Evolutionary conservation across 2,797 vertebrate genomes (phyloP).

Genomic region (Nyctibius grandis): DNA sequence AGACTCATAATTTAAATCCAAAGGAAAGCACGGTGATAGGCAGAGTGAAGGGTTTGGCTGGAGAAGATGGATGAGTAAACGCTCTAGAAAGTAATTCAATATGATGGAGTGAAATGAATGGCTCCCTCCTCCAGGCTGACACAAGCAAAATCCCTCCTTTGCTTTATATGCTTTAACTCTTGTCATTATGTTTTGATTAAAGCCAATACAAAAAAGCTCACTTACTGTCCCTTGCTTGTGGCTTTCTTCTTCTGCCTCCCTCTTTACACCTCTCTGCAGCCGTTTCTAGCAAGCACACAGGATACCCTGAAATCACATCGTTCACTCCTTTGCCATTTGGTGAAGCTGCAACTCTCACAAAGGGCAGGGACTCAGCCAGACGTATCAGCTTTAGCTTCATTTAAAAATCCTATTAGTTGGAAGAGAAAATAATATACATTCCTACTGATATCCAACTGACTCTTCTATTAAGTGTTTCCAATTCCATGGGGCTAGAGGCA

Average conservation of each 20-base stretch:
- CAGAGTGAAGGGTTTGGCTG: not conserved
- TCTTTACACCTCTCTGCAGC: not conserved
- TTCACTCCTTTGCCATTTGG: not conserved
- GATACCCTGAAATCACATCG: not conserved
- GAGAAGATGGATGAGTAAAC: conserved; percentile 27
- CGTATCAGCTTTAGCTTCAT: not conserved
- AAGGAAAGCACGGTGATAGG: not conserved
- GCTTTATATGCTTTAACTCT: conserved; percentile 10
- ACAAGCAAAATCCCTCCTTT: conserved; percentile 34
- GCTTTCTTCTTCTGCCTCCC: not conserved
- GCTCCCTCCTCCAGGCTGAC: conserved; percentile 35
- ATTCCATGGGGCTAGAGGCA: conserved; percentile 1
- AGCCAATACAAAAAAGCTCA: not conserved
- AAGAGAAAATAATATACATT: conserved; percentile 35
- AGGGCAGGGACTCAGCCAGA: conserved; percentile 21
- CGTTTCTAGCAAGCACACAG: not conserved
- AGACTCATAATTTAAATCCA: not conserved
- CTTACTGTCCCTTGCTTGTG: not conserved
- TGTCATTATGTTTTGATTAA: conserved; percentile 35
- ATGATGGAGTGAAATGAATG: conserved; percentile 41
- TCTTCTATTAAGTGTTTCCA: conserved; percentile 16
- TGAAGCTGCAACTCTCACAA: conserved; percentile 8
- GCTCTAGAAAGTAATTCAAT: conserved; percentile 31
- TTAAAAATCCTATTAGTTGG: conserved; percentile 25
- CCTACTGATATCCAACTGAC: not conserved